Evolutionary conservation across 2,797 vertebrate genomes (phyloP).

Genomic region (Lutjanus campechanus): DNA sequence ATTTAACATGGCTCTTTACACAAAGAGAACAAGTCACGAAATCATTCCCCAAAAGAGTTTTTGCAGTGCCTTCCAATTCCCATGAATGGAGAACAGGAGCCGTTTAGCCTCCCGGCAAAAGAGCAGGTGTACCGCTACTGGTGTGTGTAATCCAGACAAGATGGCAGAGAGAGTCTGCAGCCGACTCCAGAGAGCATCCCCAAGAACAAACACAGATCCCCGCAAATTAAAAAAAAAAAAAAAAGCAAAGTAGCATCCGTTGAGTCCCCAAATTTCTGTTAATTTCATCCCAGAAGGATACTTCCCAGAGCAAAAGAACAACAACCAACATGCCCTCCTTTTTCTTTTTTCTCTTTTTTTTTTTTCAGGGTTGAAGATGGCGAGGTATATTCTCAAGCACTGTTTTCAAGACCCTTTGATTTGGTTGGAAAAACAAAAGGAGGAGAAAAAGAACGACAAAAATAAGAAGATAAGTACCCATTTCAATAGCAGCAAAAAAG

Average conservation of each 20-base stretch:
- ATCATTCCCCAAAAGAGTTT: conserved; percentile 70
- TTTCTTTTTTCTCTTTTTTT: background rate
- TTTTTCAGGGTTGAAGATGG: conserved; percentile 68
- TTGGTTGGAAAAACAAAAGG: conserved; percentile 76
- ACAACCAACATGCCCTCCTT: conserved; percentile 58
- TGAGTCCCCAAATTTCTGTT: conserved; percentile 64
- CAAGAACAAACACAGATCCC: conserved; percentile 62
- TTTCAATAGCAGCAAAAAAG: conserved; percentile 85
- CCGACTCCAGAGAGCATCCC: conserved; percentile 62
- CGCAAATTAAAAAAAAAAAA: conserved; percentile 24
- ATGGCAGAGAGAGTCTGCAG: conserved; percentile 69
- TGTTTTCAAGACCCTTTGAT: conserved; percentile 84
- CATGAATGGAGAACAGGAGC: conserved; percentile 71
- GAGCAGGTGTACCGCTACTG: conserved; percentile 70
- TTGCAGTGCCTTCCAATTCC: conserved; percentile 54
- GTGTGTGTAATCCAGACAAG: conserved; percentile 80
- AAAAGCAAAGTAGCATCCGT: conserved; percentile 67
- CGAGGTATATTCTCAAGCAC: conserved; percentile 81
- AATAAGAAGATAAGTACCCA: conserved; percentile 72
- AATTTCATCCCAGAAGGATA: conserved; percentile 55
- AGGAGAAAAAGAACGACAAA: conserved; percentile 47
- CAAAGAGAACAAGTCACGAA: conserved; percentile 83
- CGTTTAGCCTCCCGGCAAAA: conserved; percentile 65
- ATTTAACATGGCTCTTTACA: conserved; percentile 90
- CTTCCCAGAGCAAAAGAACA: conserved; percentile 68